Conservation (phyloP, 2,113 vertebrate genomes). For the Percina caprodes region DNA sequence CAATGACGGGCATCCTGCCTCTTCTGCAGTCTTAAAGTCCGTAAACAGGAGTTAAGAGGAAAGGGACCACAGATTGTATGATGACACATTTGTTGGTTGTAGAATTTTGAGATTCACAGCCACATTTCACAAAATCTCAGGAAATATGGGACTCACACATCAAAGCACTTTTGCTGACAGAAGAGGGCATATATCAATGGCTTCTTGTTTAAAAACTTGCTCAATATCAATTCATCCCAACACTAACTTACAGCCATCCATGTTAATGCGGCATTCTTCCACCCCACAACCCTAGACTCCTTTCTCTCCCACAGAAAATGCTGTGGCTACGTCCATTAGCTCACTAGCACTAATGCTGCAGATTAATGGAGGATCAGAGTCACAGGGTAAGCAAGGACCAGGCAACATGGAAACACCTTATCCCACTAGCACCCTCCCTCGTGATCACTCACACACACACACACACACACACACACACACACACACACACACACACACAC, state of each 20-base stretch:
- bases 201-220: constrained; percentile 11
- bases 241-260: constrained; percentile 21
- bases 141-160: not conserved
- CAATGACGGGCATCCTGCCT: not conserved
- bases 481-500: constrained; percentile 27
- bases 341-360: constrained; percentile 66
- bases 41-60: not conserved
- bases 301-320: constrained; percentile 43
- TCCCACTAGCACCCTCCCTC: constrained; percentile 51
- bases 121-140: not conserved
- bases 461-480: constrained; percentile 7
- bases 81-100: not conserved
- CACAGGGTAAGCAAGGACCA: constrained; percentile 59
- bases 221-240: constrained; percentile 13
- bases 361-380: constrained; percentile 74
- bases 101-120: not conserved
- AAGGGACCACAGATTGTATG: not conserved
- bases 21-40: not conserved
- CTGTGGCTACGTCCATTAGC: constrained; percentile 69
- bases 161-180: not conserved
- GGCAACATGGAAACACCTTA: constrained; percentile 58
- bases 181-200: not conserved
- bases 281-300: constrained; percentile 1
- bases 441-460: constrained; percentile 34
- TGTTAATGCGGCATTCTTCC: constrained; percentile 41